Percentiles rank a stretch among this genome's conserved stretches.
phyloP scores from a whole-genome alignment of 2,888 invertebrate species.

The Caenorhabditis sp. region DNA sequence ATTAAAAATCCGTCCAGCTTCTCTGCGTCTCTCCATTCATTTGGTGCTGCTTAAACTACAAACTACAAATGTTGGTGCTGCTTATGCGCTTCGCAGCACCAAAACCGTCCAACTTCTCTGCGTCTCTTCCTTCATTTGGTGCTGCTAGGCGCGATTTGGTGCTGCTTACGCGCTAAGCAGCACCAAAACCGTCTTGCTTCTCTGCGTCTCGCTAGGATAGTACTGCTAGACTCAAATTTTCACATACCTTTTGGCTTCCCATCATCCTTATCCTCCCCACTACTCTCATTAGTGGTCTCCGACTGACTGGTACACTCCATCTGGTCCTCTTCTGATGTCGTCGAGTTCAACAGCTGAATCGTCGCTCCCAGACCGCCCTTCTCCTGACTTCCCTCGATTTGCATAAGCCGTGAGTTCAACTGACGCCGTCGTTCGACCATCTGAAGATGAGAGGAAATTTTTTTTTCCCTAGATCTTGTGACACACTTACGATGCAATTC shows the following conservation, averaged over 20 bases:
- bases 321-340: slow-evolving; percentile 53
- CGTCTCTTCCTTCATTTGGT: no score
- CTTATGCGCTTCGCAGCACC: not conserved
- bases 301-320: slow-evolving; percentile 65
- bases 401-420: slow-evolving; percentile 72
- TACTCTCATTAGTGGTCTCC: slow-evolving; percentile 62
- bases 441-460: slow-evolving; percentile 51
- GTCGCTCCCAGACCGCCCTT: slow-evolving; percentile 15
- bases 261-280: slow-evolving; percentile 61
- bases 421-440: slow-evolving; percentile 76
- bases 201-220: no score
- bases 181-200: no score
- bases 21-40: no score
- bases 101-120: no score
- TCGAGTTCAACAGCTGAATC: no score
- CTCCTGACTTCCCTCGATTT: slow-evolving; percentile 64
- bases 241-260: slow-evolving; percentile 61
- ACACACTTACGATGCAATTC: slow-evolving; percentile 69
- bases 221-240: no score
- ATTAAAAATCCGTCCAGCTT: no score
- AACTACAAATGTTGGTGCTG: no score
- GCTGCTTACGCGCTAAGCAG: no score
- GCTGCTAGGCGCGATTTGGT: no score
- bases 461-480: not conserved
- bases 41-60: no score